phyloP scores from a whole-genome alignment of 2,113 vertebrate genomes.

The Ptilonorhynchus violaceus region DNA sequence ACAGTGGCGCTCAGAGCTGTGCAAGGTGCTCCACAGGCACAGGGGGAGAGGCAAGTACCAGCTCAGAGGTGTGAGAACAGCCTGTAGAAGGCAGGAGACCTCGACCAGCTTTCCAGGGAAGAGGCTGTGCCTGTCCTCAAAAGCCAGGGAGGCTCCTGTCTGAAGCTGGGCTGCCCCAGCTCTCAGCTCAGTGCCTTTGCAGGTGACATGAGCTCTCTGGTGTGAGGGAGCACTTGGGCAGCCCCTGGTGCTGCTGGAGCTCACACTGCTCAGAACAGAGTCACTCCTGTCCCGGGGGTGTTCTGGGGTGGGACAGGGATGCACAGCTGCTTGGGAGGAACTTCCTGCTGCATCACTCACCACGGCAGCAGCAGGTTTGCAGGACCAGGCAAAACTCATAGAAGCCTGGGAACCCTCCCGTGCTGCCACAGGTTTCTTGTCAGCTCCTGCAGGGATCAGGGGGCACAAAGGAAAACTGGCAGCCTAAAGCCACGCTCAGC shows the following conservation, averaged over 20 bases:
- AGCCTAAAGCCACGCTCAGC: neutral
- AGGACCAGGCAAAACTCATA: neutral
- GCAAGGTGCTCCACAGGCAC: neutral
- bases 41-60: neutral
- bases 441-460: neutral
- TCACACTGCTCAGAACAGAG: too few species aligned
- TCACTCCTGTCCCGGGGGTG: neutral
- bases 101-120: neutral
- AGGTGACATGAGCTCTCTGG: neutral
- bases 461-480: neutral
- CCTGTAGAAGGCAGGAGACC: neutral
- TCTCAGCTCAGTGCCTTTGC: neutral
- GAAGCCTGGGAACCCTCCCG: neutral
- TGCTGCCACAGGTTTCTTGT: neutral
- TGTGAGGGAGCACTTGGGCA: neutral
- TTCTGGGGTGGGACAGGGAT: neutral
- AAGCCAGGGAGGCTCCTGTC: neutral
- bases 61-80: neutral
- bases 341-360: neutral
- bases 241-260: neutral
- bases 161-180: neutral
- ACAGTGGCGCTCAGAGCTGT: neutral
- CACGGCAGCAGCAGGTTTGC: neutral
- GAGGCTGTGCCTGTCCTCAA: neutral
- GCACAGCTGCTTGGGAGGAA: neutral